phyloP scores from a whole-genome alignment of 2,888 invertebrate species.

The Eupithecia centaureata region DNA sequence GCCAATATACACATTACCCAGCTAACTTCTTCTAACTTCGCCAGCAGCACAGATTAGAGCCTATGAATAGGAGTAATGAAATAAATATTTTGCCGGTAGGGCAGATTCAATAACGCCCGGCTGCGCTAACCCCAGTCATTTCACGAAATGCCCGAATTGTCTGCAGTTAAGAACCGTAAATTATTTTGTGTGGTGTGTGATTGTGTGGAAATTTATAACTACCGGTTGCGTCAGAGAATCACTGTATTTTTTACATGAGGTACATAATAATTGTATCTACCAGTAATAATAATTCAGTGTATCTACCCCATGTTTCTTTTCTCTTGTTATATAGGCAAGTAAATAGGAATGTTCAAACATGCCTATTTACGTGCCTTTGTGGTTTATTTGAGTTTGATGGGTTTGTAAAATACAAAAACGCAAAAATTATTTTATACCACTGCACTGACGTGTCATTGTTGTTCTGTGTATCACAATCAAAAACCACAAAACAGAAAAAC shows the following conservation, averaged over 20 bases:
- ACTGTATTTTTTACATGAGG: neutral
- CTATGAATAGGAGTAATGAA: constrained; percentile 83
- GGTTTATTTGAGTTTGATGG: too few species aligned
- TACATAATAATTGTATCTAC: neutral
- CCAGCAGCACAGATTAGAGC: constrained; percentile 75
- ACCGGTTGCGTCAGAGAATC: constrained; percentile 50
- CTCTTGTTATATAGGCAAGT: too few species aligned
- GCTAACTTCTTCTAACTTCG: constrained; percentile 38
- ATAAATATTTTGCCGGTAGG: constrained; percentile 83
- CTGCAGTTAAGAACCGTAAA: constrained; percentile 70
- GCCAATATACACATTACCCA: neutral
- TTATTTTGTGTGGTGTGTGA: constrained; percentile 61
- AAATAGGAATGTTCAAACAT: too few species aligned
- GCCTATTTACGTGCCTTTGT: neutral
- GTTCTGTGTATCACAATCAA: too few species aligned
- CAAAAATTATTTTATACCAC: too few species aligned
- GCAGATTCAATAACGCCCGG: constrained; percentile 76
- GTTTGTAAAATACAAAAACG: too few species aligned
- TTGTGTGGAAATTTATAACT: constrained; percentile 71
- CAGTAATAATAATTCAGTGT: too few species aligned
- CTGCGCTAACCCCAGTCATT: constrained; percentile 76
- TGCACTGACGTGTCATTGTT: too few species aligned
- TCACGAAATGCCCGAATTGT: constrained; percentile 75
- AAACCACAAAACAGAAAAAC: too few species aligned
- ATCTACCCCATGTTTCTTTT: neutral